Evolutionary conservation across 2,113 vertebrate species (phyloP).

Genomic region (Rana temporaria): DNA sequence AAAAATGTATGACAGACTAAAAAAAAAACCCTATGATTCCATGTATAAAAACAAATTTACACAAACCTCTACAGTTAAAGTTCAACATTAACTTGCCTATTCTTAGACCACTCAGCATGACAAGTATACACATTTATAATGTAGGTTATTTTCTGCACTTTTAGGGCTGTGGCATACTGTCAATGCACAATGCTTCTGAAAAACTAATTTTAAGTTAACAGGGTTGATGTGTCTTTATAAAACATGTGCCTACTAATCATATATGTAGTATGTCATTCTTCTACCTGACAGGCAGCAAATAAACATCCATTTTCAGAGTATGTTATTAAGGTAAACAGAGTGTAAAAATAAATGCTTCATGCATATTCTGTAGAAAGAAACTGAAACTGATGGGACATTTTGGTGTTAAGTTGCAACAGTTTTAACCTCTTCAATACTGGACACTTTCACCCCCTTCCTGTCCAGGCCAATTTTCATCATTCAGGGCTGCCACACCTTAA

Average conservation of each 20-base stretch:
- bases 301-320: constrained; percentile 17
- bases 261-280: constrained; percentile 18
- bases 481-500: too few species aligned
- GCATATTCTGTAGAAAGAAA: not conserved
- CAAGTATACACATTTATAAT: not conserved
- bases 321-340: not conserved
- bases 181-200: not conserved
- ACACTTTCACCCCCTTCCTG: too few species aligned
- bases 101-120: not conserved
- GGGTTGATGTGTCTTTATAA: constrained; percentile 4
- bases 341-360: constrained; percentile 21
- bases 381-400: not conserved
- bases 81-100: not conserved
- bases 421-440: not conserved
- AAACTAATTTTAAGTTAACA: not conserved
- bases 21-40: too few species aligned
- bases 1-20: too few species aligned
- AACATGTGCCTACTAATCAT: constrained; percentile 7
- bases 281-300: constrained; percentile 8
- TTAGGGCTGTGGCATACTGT: not conserved
- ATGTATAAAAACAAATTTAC: too few species aligned
- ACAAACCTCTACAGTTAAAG: too few species aligned
- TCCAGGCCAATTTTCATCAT: too few species aligned
- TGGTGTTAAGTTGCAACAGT: not conserved
- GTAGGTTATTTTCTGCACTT: not conserved